phyloP scores from a whole-genome alignment of 2,113 vertebrate species.

The Cyprinus carpio region DNA sequence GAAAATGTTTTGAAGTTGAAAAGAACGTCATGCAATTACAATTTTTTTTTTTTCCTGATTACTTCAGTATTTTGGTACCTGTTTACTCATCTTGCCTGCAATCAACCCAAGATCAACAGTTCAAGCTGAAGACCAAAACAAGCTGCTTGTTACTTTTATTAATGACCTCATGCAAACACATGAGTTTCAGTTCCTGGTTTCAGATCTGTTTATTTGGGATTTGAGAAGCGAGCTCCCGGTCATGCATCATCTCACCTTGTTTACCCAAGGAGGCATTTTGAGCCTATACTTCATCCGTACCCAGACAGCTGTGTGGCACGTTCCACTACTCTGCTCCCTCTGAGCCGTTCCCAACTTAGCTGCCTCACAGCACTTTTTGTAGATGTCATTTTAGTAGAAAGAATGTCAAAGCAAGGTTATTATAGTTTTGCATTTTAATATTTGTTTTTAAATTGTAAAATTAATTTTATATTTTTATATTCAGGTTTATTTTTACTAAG shows the following conservation, averaged over 20 bases:
- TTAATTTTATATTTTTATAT: too few relatives aligned
- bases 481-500: neutral
- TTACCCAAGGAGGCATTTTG: slow-evolving; percentile 29
- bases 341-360: slow-evolving; percentile 2
- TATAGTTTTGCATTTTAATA: neutral
- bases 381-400: neutral
- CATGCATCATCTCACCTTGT: slow-evolving; percentile 34
- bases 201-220: slow-evolving; percentile 44
- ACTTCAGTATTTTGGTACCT: neutral
- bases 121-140: neutral
- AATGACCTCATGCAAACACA: slow-evolving; percentile 35
- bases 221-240: neutral
- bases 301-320: slow-evolving; percentile 13
- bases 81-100: neutral
- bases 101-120: slow-evolving; percentile 4
- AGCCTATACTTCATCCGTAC: slow-evolving; percentile 7
- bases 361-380: neutral
- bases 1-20: slow-evolving; percentile 2
- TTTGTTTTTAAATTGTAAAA: neutral
- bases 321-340: neutral
- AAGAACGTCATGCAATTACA: neutral
- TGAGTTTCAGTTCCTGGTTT: neutral
- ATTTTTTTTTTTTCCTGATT: neutral
- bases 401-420: neutral
- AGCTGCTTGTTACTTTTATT: slow-evolving; percentile 15